Conservation (phyloP, 2,888 invertebrate species). For the Nebria brevicollis region DNA sequence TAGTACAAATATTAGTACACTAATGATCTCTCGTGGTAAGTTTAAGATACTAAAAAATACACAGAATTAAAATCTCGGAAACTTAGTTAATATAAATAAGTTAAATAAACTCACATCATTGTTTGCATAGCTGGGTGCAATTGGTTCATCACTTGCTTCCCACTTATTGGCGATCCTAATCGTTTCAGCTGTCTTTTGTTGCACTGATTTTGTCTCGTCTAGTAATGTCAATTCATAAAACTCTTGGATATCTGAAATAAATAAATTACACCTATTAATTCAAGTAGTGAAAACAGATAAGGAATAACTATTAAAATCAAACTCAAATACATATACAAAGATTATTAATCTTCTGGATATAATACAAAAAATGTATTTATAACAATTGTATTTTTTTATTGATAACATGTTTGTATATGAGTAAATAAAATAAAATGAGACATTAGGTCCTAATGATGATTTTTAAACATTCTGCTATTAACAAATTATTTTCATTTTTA, state of each 20-base stretch:
- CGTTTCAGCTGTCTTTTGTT: slow-evolving; percentile 96
- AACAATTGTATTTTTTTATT: no score
- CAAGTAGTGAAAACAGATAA: not conserved
- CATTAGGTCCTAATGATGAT: not conserved
- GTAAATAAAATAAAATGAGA: not conserved
- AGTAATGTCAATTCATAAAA: slow-evolving; percentile 97
- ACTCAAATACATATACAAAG: no score
- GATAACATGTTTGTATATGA: no score
- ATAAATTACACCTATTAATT: slow-evolving; percentile 31
- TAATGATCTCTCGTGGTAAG: no score
- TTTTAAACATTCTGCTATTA: not conserved
- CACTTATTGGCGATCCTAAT: slow-evolving; percentile 95
- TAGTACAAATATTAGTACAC: no score
- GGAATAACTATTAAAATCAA: no score
- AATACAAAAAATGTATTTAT: no score
- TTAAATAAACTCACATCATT: slow-evolving; percentile 67
- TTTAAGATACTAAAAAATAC: no score
- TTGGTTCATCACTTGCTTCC: slow-evolving; percentile 78
- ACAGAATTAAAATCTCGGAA: not conserved
- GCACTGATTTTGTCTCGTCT: slow-evolving; percentile 93
- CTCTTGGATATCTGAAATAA: slow-evolving; percentile 93
- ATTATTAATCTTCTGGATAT: no score
- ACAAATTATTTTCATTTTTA: not conserved
- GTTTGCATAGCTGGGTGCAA: slow-evolving; percentile 69
- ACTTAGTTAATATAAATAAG: not conserved